A percentile compares a stretch with the other conserved stretches of the same genome.
phyloP scores from a whole-genome alignment of 2,888 invertebrate species.

The Belgica antarctica region DNA sequence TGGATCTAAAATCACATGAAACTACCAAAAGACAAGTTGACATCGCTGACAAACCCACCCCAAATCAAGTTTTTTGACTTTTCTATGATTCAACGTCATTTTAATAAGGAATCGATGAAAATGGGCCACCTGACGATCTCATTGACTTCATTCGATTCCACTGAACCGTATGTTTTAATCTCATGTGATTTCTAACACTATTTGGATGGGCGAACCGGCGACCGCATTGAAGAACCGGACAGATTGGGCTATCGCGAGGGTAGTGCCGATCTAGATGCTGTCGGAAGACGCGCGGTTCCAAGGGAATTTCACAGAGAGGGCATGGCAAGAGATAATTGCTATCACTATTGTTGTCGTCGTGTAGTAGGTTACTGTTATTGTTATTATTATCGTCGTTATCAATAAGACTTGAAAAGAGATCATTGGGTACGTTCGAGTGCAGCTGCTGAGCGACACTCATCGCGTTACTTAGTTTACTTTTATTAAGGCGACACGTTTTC shows the following conservation, averaged over 20 bases:
- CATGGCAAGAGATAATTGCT: slow-evolving; percentile 59
- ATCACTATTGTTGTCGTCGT: slow-evolving; percentile 46
- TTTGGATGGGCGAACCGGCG: slow-evolving; percentile 78
- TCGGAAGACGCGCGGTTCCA: slow-evolving; percentile 66
- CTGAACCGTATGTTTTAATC: slow-evolving; percentile 75
- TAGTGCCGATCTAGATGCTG: slow-evolving; percentile 79
- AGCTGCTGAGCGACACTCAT: slow-evolving; percentile 27
- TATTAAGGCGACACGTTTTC: slow-evolving; percentile 43
- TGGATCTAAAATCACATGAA: no score
- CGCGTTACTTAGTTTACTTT: slow-evolving; percentile 39
- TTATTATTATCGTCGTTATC: slow-evolving; percentile 40
- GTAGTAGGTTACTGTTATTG: slow-evolving; percentile 9
- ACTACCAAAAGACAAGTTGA: no score
- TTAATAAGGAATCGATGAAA: slow-evolving; percentile 51
- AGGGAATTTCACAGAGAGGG: slow-evolving; percentile 69
- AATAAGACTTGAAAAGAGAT: slow-evolving; percentile 42
- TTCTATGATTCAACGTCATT: no score
- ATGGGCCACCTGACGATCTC: slow-evolving; percentile 56
- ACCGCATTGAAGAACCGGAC: slow-evolving; percentile 74
- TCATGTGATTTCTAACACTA: slow-evolving; percentile 84
- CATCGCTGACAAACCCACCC: no score
- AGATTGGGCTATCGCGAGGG: slow-evolving; percentile 78
- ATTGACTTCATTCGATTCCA: slow-evolving; percentile 81
- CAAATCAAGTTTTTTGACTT: no score
- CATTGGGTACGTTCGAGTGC: slow-evolving; percentile 30